A percentile compares a stretch with the other conserved stretches of the same genome.
Conservation (phyloP, 2,113 vertebrate species). For the Paralichthys olivaceus region DNA sequence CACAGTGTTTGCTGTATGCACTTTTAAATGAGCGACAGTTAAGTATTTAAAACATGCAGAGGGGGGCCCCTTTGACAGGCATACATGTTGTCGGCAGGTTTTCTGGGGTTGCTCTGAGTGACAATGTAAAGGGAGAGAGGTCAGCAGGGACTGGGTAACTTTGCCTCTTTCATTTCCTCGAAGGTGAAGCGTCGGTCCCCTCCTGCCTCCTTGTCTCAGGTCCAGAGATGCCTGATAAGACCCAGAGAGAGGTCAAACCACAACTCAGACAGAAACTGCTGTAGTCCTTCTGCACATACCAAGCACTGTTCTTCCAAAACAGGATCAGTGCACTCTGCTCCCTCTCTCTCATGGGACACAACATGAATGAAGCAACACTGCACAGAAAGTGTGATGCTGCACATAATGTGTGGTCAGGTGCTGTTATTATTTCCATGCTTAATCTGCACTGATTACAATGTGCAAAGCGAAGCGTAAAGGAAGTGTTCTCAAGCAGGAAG, state of each 20-base stretch:
- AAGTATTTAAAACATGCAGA: constrained; percentile 58
- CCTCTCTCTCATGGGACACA: constrained; percentile 7
- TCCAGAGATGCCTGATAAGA: constrained; percentile 59
- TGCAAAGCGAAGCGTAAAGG: constrained; percentile 34
- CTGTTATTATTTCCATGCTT: constrained; percentile 52
- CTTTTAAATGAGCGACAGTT: constrained; percentile 43
- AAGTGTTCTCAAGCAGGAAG: constrained; percentile 63
- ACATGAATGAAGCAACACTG: not conserved
- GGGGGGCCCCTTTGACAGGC: constrained; percentile 61
- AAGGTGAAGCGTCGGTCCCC: constrained; percentile 35
- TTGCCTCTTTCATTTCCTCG: constrained; percentile 64
- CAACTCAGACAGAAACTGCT: constrained; percentile 44
- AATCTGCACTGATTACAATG: constrained; percentile 56
- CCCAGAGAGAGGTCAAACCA: constrained; percentile 60
- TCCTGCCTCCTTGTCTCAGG: constrained; percentile 65
- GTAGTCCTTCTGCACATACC: constrained; percentile 61
- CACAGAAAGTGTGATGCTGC: constrained; percentile 11
- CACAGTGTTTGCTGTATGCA: constrained; percentile 37
- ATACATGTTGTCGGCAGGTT: constrained; percentile 28
- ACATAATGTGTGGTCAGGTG: constrained; percentile 35
- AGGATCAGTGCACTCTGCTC: not conserved
- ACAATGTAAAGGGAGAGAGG: constrained; percentile 61
- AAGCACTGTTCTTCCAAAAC: constrained; percentile 10
- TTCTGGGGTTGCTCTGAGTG: constrained; percentile 58
- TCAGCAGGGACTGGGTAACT: constrained; percentile 51